These are phyloP conservation scores for Euclidia mi DNA, from an alignment of 2,888 invertebrate genomes.

Conservation along the genomic window DNA sequence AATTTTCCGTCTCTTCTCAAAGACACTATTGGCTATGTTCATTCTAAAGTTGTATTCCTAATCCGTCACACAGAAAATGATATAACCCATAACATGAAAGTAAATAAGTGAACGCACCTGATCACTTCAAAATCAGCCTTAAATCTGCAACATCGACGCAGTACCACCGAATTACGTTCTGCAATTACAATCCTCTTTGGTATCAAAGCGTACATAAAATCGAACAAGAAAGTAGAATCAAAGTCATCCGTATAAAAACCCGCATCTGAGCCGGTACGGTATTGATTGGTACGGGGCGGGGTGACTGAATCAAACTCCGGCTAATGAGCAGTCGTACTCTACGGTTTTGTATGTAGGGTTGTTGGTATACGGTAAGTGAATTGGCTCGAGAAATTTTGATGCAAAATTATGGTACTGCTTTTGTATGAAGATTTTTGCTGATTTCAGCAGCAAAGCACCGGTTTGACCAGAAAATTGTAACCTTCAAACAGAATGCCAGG, in stretches of 20 bases:
- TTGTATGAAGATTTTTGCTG: too few species aligned
- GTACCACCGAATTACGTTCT: background rate
- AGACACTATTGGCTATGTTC: too few species aligned
- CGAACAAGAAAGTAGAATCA: constrained; percentile 23
- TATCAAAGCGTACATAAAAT: constrained; percentile 14
- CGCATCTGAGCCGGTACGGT: constrained; percentile 39
- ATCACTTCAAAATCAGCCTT: too few species aligned
- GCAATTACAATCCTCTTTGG: constrained; percentile 1
- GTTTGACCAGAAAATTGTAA: too few species aligned
- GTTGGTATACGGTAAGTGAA: constrained; percentile 12
- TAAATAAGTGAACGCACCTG: too few species aligned
- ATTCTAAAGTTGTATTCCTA: too few species aligned
- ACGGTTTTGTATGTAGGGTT: constrained; percentile 20
- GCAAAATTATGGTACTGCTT: too few species aligned
- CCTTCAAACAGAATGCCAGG: too few species aligned
- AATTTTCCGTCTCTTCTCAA: too few species aligned
- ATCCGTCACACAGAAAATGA: too few species aligned
- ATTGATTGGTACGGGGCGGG: constrained; percentile 50
- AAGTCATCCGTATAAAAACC: constrained; percentile 38
- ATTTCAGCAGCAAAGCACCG: too few species aligned
- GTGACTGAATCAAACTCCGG: constrained; percentile 55
- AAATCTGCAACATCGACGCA: background rate
- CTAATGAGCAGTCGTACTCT: constrained; percentile 49
- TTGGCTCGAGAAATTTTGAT: background rate
- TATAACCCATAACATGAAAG: too few species aligned